These are phyloP conservation scores for Drosophila quadrilineata DNA, from an alignment of 1,140 invertebrate genomes.

Conservation along the genomic window DNA sequence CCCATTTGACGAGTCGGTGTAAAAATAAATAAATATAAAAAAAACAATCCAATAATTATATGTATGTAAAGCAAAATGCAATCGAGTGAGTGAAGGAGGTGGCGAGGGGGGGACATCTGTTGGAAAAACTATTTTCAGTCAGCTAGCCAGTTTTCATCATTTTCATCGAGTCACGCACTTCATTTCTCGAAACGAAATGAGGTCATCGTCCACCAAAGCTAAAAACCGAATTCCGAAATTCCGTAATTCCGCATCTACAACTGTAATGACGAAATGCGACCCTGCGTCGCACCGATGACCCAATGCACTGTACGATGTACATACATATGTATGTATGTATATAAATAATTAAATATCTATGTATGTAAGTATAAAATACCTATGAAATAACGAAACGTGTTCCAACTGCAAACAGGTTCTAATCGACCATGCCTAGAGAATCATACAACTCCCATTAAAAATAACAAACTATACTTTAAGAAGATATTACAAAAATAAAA, in stretches of 20 bases:
- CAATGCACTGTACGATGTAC: slow-evolving; percentile 33
- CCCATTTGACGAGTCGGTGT: slow-evolving; percentile 65
- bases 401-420: slow-evolving; percentile 55
- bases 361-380: slow-evolving; percentile 4
- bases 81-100: neutral
- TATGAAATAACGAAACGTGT: slow-evolving; percentile 53
- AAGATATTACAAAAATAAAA: too few relatives aligned
- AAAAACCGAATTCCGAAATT: slow-evolving; percentile 39
- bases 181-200: slow-evolving; percentile 28
- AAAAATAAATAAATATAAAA: slow-evolving; percentile 74
- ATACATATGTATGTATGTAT: slow-evolving; percentile 14
- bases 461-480: too few relatives aligned
- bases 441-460: slow-evolving; percentile 3
- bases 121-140: slow-evolving; percentile 48
- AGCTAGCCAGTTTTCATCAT: slow-evolving; percentile 41
- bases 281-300: too few relatives aligned
- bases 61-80: neutral
- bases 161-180: slow-evolving; percentile 41
- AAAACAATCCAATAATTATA: too few relatives aligned
- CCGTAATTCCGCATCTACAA: slow-evolving; percentile 47
- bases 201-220: slow-evolving; percentile 38
- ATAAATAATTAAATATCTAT: neutral
- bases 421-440: slow-evolving; percentile 33
- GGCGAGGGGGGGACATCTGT: slow-evolving; percentile 24
- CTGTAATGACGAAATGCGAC: slow-evolving; percentile 26